These are phyloP conservation scores for Amphiprion clarkii DNA, from an alignment of 2,797 vertebrate genomes.

Conservation along the genomic window DNA sequence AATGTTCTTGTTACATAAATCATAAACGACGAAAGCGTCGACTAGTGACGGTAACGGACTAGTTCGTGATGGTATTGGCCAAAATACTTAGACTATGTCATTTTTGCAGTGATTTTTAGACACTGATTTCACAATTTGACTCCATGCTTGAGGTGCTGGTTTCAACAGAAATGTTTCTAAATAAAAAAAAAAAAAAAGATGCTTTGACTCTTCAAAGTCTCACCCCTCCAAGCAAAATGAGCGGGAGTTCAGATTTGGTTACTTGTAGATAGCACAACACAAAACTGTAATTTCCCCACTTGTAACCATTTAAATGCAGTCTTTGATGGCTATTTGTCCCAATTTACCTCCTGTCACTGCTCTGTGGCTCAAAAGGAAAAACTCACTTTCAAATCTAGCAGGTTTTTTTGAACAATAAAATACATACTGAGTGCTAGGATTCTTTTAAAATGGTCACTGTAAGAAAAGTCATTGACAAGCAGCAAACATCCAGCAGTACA, in stretches of 20 bases:
- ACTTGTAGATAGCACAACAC: background rate
- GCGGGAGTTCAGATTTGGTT: background rate
- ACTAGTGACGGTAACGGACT: slow-evolving; percentile 6
- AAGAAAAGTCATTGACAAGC: background rate
- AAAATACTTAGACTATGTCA: background rate
- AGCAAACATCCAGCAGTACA: slow-evolving; percentile 9
- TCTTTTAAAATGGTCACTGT: no score
- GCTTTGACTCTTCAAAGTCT: background rate
- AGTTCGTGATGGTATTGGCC: no score
- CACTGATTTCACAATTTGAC: background rate
- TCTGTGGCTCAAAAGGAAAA: no score
- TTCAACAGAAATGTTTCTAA: no score
- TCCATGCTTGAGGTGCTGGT: background rate
- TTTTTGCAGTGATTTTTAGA: background rate
- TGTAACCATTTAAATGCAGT: no score
- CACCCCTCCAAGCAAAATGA: background rate
- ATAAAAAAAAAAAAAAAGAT: background rate
- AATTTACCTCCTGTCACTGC: no score
- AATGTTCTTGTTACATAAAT: slow-evolving; percentile 74
- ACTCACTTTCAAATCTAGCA: no score
- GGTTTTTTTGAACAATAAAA: no score
- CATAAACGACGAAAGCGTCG: slow-evolving; percentile 46
- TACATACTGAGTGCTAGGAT: no score
- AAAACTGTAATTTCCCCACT: no score
- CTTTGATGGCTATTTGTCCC: no score